phyloP scores from a whole-genome alignment of 2,888 invertebrate genomes.

The Helobdella robusta region DNA sequence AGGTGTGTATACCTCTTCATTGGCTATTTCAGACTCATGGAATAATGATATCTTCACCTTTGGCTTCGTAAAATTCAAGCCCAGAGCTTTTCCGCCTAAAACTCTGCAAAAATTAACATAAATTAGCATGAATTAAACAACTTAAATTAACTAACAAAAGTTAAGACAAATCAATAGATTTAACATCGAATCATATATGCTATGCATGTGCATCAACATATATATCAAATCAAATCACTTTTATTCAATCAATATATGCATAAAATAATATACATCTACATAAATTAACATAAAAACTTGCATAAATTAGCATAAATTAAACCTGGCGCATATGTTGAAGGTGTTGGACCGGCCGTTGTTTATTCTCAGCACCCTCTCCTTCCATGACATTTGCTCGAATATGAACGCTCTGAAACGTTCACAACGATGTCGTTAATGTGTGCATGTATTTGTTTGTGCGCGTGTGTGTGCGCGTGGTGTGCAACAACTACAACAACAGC shows the following conservation, averaged over 20 bases:
- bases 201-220: no score
- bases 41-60: conserved; percentile 25
- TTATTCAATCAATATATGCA: not conserved
- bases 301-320: no score
- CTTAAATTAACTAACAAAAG: not conserved
- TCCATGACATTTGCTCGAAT: conserved; percentile 14
- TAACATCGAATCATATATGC: no score
- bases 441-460: no score
- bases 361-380: conserved; percentile 7
- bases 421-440: no score
- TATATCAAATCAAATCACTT: no score
- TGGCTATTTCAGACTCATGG: conserved; percentile 24
- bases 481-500: no score
- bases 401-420: conserved; percentile 12
- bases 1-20: not conserved
- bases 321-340: conserved; percentile 14
- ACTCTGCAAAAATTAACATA: no score
- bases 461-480: no score
- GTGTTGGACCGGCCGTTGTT: conserved; percentile 1
- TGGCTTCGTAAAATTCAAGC: conserved; percentile 28
- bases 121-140: no score
- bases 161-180: not conserved
- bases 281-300: not conserved
- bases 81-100: conserved; percentile 26
- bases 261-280: not conserved